phyloP scores from a whole-genome alignment of 2,113 vertebrate genomes.

The Pteruthius melanotis region DNA sequence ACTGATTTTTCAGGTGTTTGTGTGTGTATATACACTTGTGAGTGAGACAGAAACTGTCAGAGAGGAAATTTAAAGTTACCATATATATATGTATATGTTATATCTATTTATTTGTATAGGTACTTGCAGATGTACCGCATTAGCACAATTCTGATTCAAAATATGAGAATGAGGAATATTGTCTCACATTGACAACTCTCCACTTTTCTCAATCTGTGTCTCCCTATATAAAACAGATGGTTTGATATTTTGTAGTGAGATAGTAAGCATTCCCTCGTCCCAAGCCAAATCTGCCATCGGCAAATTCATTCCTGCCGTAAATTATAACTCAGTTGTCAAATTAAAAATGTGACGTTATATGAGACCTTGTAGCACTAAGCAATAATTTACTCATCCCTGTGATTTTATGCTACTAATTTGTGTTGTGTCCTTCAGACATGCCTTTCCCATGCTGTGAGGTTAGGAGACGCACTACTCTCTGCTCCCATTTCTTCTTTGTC shows the following conservation, averaged over 20 bases:
- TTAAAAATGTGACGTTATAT: conserved; percentile 34
- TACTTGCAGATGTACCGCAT: not conserved
- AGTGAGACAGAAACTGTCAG: not conserved
- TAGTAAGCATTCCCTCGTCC: not conserved
- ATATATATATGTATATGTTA: not conserved
- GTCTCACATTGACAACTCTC: not conserved
- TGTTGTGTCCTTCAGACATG: conserved; percentile 43
- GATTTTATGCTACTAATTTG: conserved; percentile 48
- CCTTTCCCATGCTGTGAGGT: conserved; percentile 22
- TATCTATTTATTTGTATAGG: not conserved
- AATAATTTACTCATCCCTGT: conserved; percentile 36
- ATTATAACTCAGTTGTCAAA: conserved; percentile 58
- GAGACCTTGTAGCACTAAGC: conserved; percentile 43
- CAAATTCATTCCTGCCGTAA: conserved; percentile 38
- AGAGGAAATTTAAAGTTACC: not conserved
- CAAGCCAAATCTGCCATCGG: conserved; percentile 41
- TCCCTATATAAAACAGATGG: conserved; percentile 37
- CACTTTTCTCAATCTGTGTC: conserved; percentile 27
- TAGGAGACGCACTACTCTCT: conserved; percentile 5
- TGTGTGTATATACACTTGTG: not conserved
- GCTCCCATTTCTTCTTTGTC: conserved; percentile 26
- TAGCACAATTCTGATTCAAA: not conserved
- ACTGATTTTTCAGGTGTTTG: not conserved
- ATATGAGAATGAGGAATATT: not conserved
- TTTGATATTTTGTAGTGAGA: conserved; percentile 37